Conservation (phyloP, 1,140 invertebrate species). For the Microplitis mediator region DNA sequence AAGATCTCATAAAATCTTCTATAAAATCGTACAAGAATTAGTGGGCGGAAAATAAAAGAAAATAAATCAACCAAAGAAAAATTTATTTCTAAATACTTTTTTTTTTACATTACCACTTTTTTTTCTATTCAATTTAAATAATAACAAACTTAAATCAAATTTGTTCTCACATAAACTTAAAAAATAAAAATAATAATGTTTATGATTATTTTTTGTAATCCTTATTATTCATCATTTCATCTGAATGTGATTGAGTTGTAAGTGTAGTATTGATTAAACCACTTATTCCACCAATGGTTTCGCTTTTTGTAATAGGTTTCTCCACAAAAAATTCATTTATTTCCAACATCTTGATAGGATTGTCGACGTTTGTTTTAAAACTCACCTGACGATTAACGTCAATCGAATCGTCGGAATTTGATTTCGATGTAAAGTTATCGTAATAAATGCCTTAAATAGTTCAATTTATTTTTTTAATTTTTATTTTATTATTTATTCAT, state of each 20-base stretch:
- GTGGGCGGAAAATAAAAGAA: too few species aligned
- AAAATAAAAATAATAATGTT: too few species aligned
- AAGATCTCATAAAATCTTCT: too few species aligned
- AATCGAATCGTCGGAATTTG: conserved; percentile 31
- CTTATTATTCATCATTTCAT: conserved; percentile 26
- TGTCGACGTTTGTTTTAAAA: neutral
- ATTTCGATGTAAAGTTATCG: conserved; percentile 33
- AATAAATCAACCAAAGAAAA: too few species aligned
- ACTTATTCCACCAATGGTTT: conserved; percentile 55
- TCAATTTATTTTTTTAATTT: conserved; percentile 1
- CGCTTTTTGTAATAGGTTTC: conserved; percentile 48
- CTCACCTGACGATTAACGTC: neutral
- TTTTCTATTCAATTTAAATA: conserved; percentile 3
- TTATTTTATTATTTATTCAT: neutral
- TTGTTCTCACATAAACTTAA: too few species aligned
- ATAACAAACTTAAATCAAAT: too few species aligned
- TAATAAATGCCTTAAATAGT: conserved; percentile 33
- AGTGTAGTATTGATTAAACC: conserved; percentile 34
- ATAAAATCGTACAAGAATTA: too few species aligned
- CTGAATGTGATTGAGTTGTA: conserved; percentile 22
- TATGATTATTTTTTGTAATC: neutral
- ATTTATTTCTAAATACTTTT: too few species aligned
- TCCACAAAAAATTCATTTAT: conserved; percentile 27
- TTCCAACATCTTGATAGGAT: conserved; percentile 32
- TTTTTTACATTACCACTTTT: too few species aligned